Evolutionary conservation across 2,797 vertebrate species (phyloP).

Genomic region (Crypturellus tataupa): DNA sequence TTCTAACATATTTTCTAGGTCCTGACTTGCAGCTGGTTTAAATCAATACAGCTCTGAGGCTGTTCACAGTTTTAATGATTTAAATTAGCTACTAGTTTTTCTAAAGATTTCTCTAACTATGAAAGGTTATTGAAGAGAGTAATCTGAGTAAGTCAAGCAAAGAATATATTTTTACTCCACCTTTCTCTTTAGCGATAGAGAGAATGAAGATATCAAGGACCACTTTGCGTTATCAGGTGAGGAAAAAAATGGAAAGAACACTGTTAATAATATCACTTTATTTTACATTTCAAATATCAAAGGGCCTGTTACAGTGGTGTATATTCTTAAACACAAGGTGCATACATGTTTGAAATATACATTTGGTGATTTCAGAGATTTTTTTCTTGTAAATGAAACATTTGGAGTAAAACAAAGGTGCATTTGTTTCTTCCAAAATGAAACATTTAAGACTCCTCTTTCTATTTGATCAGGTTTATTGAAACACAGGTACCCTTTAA

Average conservation of each 20-base stretch:
- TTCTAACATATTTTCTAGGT: neutral
- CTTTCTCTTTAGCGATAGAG: conserved; percentile 34
- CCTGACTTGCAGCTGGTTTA: neutral
- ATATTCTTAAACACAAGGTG: neutral
- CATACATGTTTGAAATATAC: neutral
- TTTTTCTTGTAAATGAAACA: neutral
- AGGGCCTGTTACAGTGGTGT: neutral
- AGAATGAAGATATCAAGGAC: conserved; percentile 7
- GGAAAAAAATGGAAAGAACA: too few species aligned
- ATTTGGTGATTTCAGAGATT: neutral
- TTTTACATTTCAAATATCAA: neutral
- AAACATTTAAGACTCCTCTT: neutral
- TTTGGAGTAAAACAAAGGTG: neutral
- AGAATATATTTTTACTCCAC: conserved; percentile 18
- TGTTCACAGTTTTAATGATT: neutral
- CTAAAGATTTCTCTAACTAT: neutral
- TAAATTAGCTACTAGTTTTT: neutral
- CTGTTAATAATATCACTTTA: neutral
- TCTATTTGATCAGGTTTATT: neutral
- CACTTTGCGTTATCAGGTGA: conserved; percentile 24
- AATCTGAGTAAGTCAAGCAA: conserved; percentile 38
- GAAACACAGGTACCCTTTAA: neutral
- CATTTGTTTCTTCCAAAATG: neutral
- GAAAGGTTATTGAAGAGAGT: neutral
- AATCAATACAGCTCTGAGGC: neutral